Percentiles rank a stretch among this genome's conserved stretches.
Conservation (phyloP, 2,888 invertebrate species). For the Lottia scabra region DNA sequence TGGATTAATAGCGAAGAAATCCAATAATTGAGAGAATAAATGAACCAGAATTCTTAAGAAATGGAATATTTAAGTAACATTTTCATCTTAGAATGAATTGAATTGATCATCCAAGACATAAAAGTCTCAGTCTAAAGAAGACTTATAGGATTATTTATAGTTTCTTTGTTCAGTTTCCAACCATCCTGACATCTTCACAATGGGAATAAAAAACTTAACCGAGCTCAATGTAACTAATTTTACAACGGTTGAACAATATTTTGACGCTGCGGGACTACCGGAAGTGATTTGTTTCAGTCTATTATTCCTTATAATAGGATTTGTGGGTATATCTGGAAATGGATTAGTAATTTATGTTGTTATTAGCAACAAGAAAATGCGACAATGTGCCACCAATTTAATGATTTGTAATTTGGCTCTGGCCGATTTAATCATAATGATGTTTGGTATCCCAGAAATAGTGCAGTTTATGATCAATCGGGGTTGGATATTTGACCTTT, state of each 20-base stretch:
- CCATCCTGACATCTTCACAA: no score
- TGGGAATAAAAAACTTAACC: no score
- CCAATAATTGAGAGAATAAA: background rate
- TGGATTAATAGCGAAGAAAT: background rate
- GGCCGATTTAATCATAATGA: slow-evolving; percentile 67
- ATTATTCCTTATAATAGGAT: slow-evolving; percentile 62
- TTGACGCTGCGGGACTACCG: slow-evolving; percentile 18
- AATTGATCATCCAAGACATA: no score
- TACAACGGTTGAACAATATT: no score
- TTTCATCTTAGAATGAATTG: no score
- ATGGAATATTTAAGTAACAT: no score
- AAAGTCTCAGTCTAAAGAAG: no score
- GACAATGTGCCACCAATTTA: slow-evolving; percentile 66
- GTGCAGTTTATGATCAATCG: slow-evolving; percentile 64
- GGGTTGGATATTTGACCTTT: slow-evolving; percentile 60
- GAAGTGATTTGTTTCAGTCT: slow-evolving; percentile 45
- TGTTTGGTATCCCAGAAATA: slow-evolving; percentile 68
- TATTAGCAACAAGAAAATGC: slow-evolving; percentile 64
- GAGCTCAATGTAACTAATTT: no score
- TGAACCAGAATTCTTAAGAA: no score
- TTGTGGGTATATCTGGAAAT: slow-evolving; percentile 66
- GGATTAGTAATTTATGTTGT: slow-evolving; percentile 66
- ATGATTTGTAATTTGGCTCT: slow-evolving; percentile 66
- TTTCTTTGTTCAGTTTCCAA: no score
- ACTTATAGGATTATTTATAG: no score